Conservation (phyloP, 2,113 vertebrate genomes). For the Tiliqua scincoides region DNA sequence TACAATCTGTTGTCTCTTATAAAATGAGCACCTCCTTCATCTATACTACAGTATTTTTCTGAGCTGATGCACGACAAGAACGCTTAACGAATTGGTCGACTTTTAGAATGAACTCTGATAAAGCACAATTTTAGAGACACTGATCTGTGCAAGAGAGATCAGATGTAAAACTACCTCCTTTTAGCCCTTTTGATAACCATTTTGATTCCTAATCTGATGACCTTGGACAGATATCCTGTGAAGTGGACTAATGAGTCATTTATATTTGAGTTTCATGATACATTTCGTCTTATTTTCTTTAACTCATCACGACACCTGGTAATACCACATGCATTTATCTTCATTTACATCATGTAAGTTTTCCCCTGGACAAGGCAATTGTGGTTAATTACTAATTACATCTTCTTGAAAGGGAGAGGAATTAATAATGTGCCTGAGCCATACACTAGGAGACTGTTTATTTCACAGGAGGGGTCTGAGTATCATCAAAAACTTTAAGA, state of each 20-base stretch:
- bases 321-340: constrained; percentile 7
- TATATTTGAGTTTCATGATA: background rate
- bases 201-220: background rate
- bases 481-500: constrained; percentile 14
- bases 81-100: background rate
- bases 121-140: background rate
- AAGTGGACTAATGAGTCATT: background rate
- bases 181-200: background rate
- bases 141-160: background rate
- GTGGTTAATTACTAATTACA: constrained; percentile 21
- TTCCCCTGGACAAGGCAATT: constrained; percentile 32
- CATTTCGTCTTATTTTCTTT: background rate
- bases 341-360: constrained; percentile 18
- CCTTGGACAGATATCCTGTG: background rate
- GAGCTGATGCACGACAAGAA: background rate
- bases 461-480: background rate
- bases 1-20: accelerated
- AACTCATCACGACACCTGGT: background rate
- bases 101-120: background rate
- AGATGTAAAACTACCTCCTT: background rate
- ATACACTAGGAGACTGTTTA: background rate
- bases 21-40: background rate
- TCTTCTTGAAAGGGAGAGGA: constrained; percentile 23
- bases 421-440: constrained; percentile 2
- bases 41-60: background rate